phyloP scores from a whole-genome alignment of 2,797 vertebrate genomes.

The Apodemus agrarius region DNA sequence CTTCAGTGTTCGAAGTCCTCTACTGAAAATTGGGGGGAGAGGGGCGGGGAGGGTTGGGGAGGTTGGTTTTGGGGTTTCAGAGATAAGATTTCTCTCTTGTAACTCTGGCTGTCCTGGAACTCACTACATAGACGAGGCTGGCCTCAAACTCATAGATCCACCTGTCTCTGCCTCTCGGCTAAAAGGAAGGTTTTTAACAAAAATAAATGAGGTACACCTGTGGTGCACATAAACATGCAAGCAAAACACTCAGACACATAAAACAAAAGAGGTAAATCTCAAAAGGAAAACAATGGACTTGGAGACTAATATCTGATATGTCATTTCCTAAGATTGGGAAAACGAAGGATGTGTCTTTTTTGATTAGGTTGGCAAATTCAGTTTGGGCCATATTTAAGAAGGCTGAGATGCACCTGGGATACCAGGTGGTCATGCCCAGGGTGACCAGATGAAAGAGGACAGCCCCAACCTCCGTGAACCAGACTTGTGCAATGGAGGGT shows the following conservation, averaged over 20 bases:
- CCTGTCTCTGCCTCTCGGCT: background rate
- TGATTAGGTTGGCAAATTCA: background rate
- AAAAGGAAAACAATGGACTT: background rate
- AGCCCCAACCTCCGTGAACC: background rate
- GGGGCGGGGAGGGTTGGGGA: background rate
- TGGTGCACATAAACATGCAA: background rate
- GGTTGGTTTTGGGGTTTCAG: background rate
- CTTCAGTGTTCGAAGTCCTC: background rate
- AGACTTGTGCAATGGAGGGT: background rate
- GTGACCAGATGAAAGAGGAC: background rate
- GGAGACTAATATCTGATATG: background rate
- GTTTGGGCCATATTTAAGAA: background rate
- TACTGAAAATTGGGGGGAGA: background rate
- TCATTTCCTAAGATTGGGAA: background rate
- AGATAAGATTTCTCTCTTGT: background rate
- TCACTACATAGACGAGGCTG: background rate
- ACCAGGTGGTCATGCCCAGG: background rate
- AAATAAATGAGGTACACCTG: background rate
- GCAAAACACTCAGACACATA: background rate
- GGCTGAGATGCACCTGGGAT: background rate
- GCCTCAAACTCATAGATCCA: background rate
- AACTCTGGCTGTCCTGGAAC: background rate
- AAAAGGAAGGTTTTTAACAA: background rate
- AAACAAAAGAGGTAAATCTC: background rate
- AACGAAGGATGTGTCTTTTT: background rate